Percentiles rank a stretch among this genome's conserved stretches.
These are phyloP conservation scores for Osmerus mordax DNA, from an alignment of 2,113 vertebrate genomes.

Conservation along the genomic window DNA sequence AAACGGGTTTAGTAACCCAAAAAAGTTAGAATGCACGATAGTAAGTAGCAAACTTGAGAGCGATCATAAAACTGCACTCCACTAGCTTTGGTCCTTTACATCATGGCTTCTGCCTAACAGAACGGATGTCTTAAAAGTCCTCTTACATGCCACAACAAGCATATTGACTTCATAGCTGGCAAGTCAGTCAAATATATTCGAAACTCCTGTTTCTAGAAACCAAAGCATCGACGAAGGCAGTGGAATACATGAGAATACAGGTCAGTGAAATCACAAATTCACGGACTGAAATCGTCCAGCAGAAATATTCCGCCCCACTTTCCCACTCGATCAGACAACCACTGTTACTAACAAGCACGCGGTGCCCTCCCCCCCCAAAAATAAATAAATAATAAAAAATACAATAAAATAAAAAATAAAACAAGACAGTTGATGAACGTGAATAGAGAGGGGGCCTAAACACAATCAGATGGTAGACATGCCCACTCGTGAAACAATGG, in stretches of 20 bases:
- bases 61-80: no score
- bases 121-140: no score
- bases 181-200: neutral
- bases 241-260: neutral
- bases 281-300: conserved; percentile 6
- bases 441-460: conserved; percentile 3
- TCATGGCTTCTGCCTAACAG: no score
- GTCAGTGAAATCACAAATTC: conserved; percentile 15
- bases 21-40: conserved; percentile 31
- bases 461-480: conserved; percentile 60
- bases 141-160: no score
- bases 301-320: neutral
- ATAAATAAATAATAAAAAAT: no score
- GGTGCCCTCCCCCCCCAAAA: neutral
- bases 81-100: no score
- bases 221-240: neutral
- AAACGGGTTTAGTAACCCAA: conserved; percentile 41
- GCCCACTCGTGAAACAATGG: conserved; percentile 52
- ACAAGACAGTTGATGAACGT: conserved; percentile 28
- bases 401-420: neutral
- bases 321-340: no score
- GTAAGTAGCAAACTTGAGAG: neutral
- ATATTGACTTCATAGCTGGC: no score
- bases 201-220: neutral
- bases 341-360: no score